These are phyloP conservation scores for Himalopsyche phryganea DNA, from an alignment of 1,140 invertebrate species.

Conservation along the genomic window DNA sequence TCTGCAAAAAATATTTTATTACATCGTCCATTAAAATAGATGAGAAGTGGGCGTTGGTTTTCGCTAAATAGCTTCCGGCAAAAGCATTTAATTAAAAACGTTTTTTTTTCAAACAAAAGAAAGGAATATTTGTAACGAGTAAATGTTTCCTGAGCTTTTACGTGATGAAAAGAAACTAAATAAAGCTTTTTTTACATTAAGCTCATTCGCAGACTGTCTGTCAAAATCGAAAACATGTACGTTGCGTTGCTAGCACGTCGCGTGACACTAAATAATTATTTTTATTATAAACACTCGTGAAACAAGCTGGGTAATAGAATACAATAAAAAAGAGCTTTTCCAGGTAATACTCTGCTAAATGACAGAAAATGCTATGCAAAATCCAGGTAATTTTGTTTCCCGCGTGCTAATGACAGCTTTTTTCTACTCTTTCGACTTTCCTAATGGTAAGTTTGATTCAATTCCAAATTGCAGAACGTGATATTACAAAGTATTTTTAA, in stretches of 20 bases:
- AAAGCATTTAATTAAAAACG: too few species aligned
- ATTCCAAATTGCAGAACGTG: background rate
- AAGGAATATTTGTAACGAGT: background rate
- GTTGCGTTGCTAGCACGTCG: background rate
- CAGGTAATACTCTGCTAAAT: background rate
- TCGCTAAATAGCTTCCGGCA: too few species aligned
- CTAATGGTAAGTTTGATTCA: background rate
- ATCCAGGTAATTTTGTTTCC: background rate
- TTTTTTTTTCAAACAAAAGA: too few species aligned
- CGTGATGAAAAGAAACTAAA: background rate
- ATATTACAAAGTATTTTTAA: background rate
- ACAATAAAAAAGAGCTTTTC: constrained; percentile 4
- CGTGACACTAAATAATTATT: constrained; percentile 15
- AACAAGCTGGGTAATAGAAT: constrained; percentile 10
- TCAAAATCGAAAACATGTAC: constrained; percentile 7
- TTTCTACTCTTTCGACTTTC: background rate
- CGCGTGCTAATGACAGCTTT: background rate
- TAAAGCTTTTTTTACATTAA: background rate
- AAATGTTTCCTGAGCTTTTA: background rate
- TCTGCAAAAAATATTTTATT: too few species aligned
- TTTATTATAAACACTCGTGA: constrained; percentile 5
- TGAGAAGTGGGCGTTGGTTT: too few species aligned
- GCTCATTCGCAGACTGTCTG: background rate
- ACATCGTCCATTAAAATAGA: too few species aligned
- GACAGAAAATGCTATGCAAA: background rate